Conservation (phyloP, 2,797 vertebrate genomes). For the Alectoris magna region DNA sequence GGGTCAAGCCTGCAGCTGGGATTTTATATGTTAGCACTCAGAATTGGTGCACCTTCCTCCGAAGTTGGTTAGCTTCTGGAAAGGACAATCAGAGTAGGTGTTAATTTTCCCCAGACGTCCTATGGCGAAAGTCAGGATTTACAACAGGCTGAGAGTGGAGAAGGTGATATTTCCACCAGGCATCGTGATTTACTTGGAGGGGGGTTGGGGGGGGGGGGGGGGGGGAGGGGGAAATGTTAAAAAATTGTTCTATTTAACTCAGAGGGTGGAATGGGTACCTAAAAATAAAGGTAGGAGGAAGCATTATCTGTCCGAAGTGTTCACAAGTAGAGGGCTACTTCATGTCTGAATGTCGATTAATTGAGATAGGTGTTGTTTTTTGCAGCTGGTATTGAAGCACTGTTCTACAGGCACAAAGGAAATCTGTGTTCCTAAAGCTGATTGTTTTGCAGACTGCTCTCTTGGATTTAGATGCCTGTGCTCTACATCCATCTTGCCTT, state of each 20-base stretch:
- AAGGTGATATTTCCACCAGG: slow-evolving; percentile 52
- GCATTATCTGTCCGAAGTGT: slow-evolving; percentile 11
- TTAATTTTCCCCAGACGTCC: slow-evolving; percentile 63
- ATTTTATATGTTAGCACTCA: slow-evolving; percentile 56
- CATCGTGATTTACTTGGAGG: slow-evolving; percentile 28
- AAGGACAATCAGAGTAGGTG: slow-evolving; percentile 55
- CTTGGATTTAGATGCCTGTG: background rate
- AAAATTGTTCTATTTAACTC: background rate
- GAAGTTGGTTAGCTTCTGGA: slow-evolving; percentile 59
- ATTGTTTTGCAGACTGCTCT: background rate
- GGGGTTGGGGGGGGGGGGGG: background rate
- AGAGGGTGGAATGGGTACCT: slow-evolving; percentile 31
- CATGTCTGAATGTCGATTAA: background rate
- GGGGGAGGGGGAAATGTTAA: background rate
- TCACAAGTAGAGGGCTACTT: background rate
- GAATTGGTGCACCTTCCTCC: slow-evolving; percentile 52
- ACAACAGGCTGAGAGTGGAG: slow-evolving; percentile 73
- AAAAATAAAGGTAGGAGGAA: slow-evolving; percentile 35
- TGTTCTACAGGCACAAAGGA: background rate
- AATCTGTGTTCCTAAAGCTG: background rate
- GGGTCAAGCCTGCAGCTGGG: slow-evolving; percentile 64
- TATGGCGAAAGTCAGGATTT: slow-evolving; percentile 72
- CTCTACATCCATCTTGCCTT: background rate
- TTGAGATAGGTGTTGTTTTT: background rate
- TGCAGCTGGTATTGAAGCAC: background rate